A percentile compares a stretch with the other conserved stretches of the same genome.
Conservation (phyloP, 2,113 vertebrate species). For the Bungarus multicinctus region DNA sequence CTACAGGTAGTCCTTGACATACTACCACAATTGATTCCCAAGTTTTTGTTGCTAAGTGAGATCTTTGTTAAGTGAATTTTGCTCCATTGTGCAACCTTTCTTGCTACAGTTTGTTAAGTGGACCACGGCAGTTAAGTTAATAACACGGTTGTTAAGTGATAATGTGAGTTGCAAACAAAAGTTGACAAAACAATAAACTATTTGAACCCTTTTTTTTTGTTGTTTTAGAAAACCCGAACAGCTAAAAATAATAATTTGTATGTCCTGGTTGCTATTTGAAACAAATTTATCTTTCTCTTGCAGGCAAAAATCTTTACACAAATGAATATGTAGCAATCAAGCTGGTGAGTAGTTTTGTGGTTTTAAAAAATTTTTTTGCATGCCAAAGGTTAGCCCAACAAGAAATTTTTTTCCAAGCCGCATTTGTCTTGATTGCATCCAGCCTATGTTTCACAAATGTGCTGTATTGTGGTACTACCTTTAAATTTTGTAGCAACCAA, state of each 20-base stretch:
- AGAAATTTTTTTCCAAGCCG: not conserved
- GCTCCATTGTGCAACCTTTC: not conserved
- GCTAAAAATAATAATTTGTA: not conserved
- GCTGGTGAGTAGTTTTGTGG: slow-evolving; percentile 84
- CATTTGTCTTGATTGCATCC: not conserved
- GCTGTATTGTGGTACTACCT: not conserved
- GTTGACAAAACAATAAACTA: not conserved
- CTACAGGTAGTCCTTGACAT: not conserved
- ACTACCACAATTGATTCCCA: not conserved
- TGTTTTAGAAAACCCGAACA: not conserved
- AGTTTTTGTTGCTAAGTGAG: not conserved
- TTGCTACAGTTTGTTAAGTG: not conserved
- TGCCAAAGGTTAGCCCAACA: not conserved
- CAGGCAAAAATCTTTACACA: slow-evolving; percentile 98
- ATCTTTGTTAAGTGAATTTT: not conserved
- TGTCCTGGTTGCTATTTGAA: slow-evolving; percentile 11
- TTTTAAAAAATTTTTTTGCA: slow-evolving; percentile 6
- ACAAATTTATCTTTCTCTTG: slow-evolving; percentile 43
- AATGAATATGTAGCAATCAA: slow-evolving; percentile 99
- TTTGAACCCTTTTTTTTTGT: too few relatives aligned
- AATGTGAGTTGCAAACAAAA: not conserved
- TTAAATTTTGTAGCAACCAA: not conserved
- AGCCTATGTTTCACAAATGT: not conserved
- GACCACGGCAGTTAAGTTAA: not conserved
- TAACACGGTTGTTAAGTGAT: not conserved